These are phyloP conservation scores for Vollenhovia emeryi DNA, from an alignment of 1,140 invertebrate species.

Conservation along the genomic window DNA sequence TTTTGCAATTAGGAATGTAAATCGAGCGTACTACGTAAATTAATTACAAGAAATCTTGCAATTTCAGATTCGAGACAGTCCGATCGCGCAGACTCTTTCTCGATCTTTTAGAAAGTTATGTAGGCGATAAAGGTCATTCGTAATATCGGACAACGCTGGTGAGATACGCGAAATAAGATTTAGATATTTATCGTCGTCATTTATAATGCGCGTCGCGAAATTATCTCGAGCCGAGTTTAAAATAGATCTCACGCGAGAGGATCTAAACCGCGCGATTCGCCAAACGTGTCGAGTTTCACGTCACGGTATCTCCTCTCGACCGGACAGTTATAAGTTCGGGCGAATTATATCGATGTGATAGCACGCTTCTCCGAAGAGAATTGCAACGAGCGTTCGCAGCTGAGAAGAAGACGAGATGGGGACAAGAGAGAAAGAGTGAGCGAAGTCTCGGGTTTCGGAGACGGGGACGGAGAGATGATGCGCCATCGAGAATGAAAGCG, in stretches of 20 bases:
- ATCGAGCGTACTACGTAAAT: neutral
- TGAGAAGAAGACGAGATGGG: neutral
- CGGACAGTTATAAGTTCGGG: constrained; percentile 12
- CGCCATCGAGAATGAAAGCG: constrained; percentile 43
- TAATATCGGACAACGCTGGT: neutral
- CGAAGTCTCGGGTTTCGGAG: constrained; percentile 52
- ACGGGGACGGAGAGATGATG: constrained; percentile 36
- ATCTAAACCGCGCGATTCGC: neutral
- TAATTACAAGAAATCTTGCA: neutral
- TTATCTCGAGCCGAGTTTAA: constrained; percentile 5
- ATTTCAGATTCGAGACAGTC: neutral
- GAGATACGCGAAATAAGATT: neutral
- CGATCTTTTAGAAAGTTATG: neutral
- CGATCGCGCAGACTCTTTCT: neutral
- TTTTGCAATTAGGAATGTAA: neutral
- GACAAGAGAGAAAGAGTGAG: neutral
- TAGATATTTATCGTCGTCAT: neutral
- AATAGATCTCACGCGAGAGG: constrained; percentile 20
- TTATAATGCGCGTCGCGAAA: neutral
- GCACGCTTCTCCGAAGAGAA: constrained; percentile 5
- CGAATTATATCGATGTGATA: constrained; percentile 40
- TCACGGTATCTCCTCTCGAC: constrained; percentile 6
- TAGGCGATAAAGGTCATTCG: neutral
- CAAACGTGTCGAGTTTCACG: constrained; percentile 16
- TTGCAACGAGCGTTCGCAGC: neutral